Base-by-base conservation (phyloP, 1,140 invertebrate species). In the Drosophila ambigua region DNA sequence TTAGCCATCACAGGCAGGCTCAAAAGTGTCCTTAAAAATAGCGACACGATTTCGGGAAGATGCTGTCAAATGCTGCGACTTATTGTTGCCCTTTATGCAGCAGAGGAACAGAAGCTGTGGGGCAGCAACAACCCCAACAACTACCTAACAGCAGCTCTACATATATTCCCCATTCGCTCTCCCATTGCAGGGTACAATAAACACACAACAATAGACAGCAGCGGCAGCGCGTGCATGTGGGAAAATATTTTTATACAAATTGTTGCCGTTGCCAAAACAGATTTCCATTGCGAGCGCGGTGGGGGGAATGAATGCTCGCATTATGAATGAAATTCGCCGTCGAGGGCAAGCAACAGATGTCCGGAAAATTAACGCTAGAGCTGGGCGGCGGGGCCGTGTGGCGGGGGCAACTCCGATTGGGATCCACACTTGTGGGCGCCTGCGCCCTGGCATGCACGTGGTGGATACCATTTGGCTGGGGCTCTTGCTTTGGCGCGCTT, bases 281-380 rank as follows among this genome's bases (percentile, higher is more conserved):
- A 23, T 68, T 66, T n/a, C 9, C 46, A 55, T 55, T 31, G 43
- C 31, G 35, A 41, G 46, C 16, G 31, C 0, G 8, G 8, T 35
- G 8, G 35, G 61, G 2, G 1, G n/a, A 49, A n/a, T n/a, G n/a
- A 16, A 11, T 41, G 0, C 28, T n/a, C n/a, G 28, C 2, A 24
- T 31, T 45, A 66, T 66, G 66, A 69, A 69, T 69, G 66, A 67
- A 69, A 48, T 55, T 41, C 9, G 11, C 43, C 5, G 20, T 4
- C 15, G 46, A 15, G 23, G 31, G 20, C 15, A 44, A 24, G 63
- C 63, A 66, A 66, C 63, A 66, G 63, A 65, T 66, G 60, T 24
- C 59, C 20, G 13, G 20, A 20, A 20, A 20, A 20, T 20, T 20
- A 20, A 20, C 20, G 1, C 20, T 20, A 20, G 20, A 20, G 20